Base-by-base conservation (phyloP, 2,888 invertebrate species). In the Lamproptera curius region DNA sequence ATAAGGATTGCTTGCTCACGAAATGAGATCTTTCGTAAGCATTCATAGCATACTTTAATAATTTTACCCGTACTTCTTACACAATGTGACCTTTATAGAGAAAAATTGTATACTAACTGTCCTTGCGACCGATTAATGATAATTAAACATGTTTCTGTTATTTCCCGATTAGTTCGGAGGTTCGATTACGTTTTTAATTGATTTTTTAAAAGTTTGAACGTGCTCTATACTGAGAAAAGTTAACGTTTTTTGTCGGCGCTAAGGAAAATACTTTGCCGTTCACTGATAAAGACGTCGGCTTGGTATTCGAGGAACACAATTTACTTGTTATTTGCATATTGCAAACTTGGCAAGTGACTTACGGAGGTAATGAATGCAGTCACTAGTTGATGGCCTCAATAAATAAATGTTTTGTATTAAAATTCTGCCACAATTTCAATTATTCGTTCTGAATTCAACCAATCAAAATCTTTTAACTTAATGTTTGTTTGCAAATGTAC, bases 381-480 rank as follows among this genome's bases (percentile, higher is more conserved):
- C n/a, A 71, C 71, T 65, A 76, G 68, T 73, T 58, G 76, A 63
- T 76, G 79, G 65, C 83, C 81, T 83, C 75, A 81, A 80, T 82
- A 70, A 73, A 74, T 74, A 73, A 68, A 73, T 66, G 77, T 79
- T 73, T 66, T 65, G 66, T 70, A 73, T 75, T 75, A 66, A 68
- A 75, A 73, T 73, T 69, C 62, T 60, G 59, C 57, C 62, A 54
- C 57, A 57, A 53, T 57, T 59, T 57, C 58, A 50, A 53, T 57
- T 59, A 55, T 53, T 49, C 56, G n/a, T n/a, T n/a, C n/a, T n/a
- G n/a, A n/a, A n/a, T n/a, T n/a, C n/a, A n/a, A n/a, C n/a, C n/a
- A n/a, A n/a, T n/a, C n/a, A n/a, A n/a, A n/a, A n/a, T n/a, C n/a
- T n/a, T n/a, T n/a, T n/a, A n/a, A n/a, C n/a, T n/a, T n/a, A n/a